Evolutionary conservation across 2,888 invertebrate species (phyloP).

Genomic region (Rotaria sp.): DNA sequence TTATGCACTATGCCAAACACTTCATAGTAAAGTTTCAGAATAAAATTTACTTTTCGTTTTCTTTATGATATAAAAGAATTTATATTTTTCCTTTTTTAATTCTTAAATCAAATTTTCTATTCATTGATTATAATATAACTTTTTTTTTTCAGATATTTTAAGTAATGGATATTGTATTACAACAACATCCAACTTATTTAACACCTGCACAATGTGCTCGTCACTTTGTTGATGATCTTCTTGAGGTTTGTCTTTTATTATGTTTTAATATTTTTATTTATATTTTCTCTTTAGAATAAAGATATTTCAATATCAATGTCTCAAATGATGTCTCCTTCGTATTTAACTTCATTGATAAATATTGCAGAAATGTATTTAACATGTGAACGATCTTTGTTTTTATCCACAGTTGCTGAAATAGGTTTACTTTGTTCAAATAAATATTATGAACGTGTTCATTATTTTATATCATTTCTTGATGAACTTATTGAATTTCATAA

Average conservation of each 20-base stretch:
- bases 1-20: no score
- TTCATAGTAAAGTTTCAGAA: no score
- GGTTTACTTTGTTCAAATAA: not conserved
- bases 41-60: no score
- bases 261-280: not conserved
- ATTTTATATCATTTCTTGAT: conserved; percentile 1
- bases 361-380: not conserved
- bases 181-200: not conserved
- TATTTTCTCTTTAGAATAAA: not conserved
- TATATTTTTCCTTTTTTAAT: no score
- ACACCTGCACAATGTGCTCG: not conserved
- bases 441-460: conserved; percentile 25
- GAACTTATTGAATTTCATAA: not conserved
- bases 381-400: not conserved
- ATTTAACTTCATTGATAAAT: not conserved
- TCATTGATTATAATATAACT: no score
- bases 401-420: not conserved
- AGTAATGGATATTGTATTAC: not conserved
- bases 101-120: no score
- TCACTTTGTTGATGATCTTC: not conserved
- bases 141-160: no score
- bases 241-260: not conserved
- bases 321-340: not conserved
- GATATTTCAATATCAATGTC: not conserved
- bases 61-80: no score